Base-by-base conservation (phyloP, 1,140 invertebrate species). In the Bombus sylvicola region DNA sequence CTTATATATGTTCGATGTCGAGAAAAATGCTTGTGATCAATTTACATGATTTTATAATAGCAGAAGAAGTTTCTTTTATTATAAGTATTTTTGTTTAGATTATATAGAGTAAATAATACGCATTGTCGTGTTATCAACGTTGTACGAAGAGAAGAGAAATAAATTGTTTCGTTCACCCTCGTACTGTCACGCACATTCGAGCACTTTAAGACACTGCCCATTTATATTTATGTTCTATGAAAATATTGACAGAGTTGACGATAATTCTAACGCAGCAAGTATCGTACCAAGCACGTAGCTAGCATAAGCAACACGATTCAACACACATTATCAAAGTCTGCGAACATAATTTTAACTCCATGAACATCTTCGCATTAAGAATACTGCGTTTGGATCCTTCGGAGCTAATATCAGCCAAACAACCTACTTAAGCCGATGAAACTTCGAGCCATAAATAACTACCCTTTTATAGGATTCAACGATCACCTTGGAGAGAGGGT, bases 381-480 rank as follows among this genome's bases (percentile, higher is more conserved):
- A 73, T 6, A 22, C 13, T 0, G n/a, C 1, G 28, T 18, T 43
- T 31, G 13, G 18, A 22, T n/a, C 28, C 2, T 68, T 37, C 47
- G 0, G 34, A 64, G n/a, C 25, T 53, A 53, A 53, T 53, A 41
- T n/a, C 25, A n/a, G 4, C 28, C 18, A 41, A 41, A n/a, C 39
- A 43, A 66, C 2, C 28, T 13, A 72, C 12, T n/a, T n/a, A 71
- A 43, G 4, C 39, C 18, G n/a, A 59, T 73, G 15, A 13, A 59
- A 43, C 31, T 41, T 76, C 43, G 59, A 83, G 68, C 79, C 68
- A 74, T 81, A 81, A 81, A 22, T 22, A 62, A 53, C 10, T 69
- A 74, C 3, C 62, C 53, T 22, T 59, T 57, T 34, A 69, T 5
- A 64, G 34, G n/a, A 47, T 43, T 28, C 37, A 37, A 31, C 28